These are phyloP conservation scores for Schizopygopsis malacanthus DNA, from an alignment of 2,797 vertebrate genomes.

Conservation along the genomic window DNA sequence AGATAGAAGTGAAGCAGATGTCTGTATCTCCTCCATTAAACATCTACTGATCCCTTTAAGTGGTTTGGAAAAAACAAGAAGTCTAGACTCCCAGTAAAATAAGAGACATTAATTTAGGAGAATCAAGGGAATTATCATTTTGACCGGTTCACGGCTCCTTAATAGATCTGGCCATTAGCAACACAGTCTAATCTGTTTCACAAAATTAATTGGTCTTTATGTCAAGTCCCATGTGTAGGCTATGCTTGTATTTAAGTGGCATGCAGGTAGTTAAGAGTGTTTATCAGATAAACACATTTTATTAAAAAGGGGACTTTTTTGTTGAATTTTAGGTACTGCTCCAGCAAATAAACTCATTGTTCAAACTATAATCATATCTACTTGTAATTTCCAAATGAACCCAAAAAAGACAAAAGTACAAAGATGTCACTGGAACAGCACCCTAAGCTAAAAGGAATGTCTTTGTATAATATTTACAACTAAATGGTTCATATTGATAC, in stretches of 20 bases:
- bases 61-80: constrained; percentile 11
- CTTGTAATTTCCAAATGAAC: background rate
- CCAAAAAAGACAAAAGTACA: background rate
- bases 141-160: constrained; percentile 41
- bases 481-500: background rate
- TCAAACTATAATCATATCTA: background rate
- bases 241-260: background rate
- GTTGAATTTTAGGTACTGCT: background rate
- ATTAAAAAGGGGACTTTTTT: background rate
- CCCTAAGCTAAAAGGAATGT: background rate
- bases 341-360: background rate
- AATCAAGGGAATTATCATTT: constrained; percentile 54
- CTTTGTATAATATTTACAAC: background rate
- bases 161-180: constrained; percentile 48
- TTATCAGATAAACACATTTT: background rate
- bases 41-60: constrained; percentile 54
- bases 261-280: constrained; percentile 13
- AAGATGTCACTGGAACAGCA: background rate
- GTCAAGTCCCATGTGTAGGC: background rate
- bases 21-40: constrained; percentile 40
- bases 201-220: constrained; percentile 31
- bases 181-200: constrained; percentile 27
- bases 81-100: constrained; percentile 48
- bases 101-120: constrained; percentile 45
- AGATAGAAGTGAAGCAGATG: constrained; percentile 23